Base-by-base conservation (phyloP, 92 coral and sea anemone genomes). In the Blastomussa wellsi region DNA sequence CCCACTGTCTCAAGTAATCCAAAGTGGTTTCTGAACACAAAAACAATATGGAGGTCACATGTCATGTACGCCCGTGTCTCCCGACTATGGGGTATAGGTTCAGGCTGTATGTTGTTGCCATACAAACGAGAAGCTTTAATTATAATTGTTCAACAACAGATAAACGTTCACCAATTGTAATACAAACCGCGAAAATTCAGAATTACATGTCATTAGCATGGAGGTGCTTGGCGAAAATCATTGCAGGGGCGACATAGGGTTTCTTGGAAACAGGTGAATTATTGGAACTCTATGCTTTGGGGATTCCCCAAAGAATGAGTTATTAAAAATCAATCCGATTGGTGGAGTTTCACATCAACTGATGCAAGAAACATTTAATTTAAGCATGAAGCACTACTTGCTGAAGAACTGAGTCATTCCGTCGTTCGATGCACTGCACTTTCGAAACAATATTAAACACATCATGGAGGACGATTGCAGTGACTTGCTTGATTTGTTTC, bases 391-490 rank as follows among this genome's bases (percentile, higher is more conserved):
- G 39, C 7, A n/a, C 48, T 62, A 11, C 31, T 74, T 74, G 41
- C 87, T 66, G 15, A 42, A 49, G 9, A 3, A 39, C 17, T 26
- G 48, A 36, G 39, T 51, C 78, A 51, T 81, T 66, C 0, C 53
- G 60, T 62, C 26, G 26, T 37, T 59, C n/a, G 0, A 36, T 42
- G 66, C 19, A 47, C 17, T 48, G 64, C 66, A 76, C 41, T 33
- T 48, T 76, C 55, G 7, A 47, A 28, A 11, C 8, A 16, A 39
- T n/a, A 44, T 7, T 44, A 8, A 44, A 44, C 12, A 44, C 49
- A 3, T 16, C 37, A 82, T 82, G 86, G 76, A 82, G 33, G 78
- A 36, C 53, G 51, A 71, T 82, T 52, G 51, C 24, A 33, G 12
- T 26, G 26, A 37, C 15, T 1, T 55, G 19, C 49, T 36, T 1